These are phyloP conservation scores for Rhysida immarginata DNA, from an alignment of 1,140 invertebrate genomes.

Conservation along the genomic window DNA sequence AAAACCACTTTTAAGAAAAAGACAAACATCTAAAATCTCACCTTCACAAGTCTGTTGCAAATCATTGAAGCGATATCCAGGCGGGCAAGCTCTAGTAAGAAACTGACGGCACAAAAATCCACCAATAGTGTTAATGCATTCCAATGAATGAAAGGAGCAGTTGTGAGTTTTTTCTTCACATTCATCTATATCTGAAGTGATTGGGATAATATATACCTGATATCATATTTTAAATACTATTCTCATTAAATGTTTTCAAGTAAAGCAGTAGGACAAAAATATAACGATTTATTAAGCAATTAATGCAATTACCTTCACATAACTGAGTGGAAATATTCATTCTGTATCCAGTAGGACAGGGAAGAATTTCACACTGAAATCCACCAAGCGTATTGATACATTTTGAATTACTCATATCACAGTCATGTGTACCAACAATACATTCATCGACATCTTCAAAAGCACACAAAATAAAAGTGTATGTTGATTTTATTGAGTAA, in stretches of 20 bases:
- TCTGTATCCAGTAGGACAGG: constrained; percentile 16
- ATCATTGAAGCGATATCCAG: not conserved
- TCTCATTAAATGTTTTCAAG: too few species aligned
- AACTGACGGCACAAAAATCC: constrained; percentile 29
- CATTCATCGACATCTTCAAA: constrained; percentile 24
- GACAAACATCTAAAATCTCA: too few species aligned
- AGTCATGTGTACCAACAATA: constrained; percentile 15
- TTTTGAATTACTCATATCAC: constrained; percentile 11
- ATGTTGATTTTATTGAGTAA: too few species aligned
- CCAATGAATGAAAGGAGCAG: constrained; percentile 26
- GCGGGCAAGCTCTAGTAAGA: not conserved
- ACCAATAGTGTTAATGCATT: constrained; percentile 36
- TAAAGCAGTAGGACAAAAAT: too few species aligned
- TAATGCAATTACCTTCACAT: constrained; percentile 19
- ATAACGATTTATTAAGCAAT: too few species aligned
- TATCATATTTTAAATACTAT: too few species aligned
- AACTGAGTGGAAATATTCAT: constrained; percentile 14
- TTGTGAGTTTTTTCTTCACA: constrained; percentile 27
- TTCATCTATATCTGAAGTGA: constrained; percentile 41
- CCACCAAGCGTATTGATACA: constrained; percentile 16
- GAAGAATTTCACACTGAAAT: constrained; percentile 13
- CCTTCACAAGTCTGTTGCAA: not conserved
- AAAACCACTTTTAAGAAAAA: too few species aligned
- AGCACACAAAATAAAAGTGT: too few species aligned
- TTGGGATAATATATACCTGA: too few species aligned